Conservation (phyloP, 1,140 invertebrate genomes). For the Pseudoatta argentina region DNA sequence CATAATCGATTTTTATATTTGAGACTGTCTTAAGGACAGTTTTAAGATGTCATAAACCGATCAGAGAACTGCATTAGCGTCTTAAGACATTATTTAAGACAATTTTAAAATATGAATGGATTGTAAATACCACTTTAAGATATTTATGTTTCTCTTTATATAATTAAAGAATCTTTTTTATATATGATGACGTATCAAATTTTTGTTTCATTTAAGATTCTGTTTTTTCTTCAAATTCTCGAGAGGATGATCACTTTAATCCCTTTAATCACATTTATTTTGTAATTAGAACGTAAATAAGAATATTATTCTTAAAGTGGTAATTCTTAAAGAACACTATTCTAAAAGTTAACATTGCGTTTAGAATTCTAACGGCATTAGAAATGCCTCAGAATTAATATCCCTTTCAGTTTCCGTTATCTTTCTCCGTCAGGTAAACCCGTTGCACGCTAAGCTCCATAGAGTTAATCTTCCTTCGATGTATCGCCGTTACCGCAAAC, state of each 20-base stretch:
- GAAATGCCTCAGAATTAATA: constrained; percentile 32
- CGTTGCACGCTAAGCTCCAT: constrained; percentile 28
- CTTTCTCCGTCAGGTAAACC: constrained; percentile 25
- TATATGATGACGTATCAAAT: background rate
- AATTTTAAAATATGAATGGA: too few relatives aligned
- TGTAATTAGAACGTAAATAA: background rate
- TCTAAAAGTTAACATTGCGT: background rate
- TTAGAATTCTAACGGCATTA: background rate
- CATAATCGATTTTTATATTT: too few relatives aligned
- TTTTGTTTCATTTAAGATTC: background rate
- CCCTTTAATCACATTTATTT: background rate
- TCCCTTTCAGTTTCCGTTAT: constrained; percentile 27
- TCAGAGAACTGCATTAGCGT: too few relatives aligned
- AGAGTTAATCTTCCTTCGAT: constrained; percentile 52
- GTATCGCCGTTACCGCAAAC: constrained; percentile 57
- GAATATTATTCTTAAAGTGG: background rate
- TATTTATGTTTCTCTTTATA: background rate
- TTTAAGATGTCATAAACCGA: too few relatives aligned
- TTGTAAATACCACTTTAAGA: background rate
- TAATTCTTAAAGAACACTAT: background rate
- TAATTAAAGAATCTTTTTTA: background rate
- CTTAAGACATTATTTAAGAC: too few relatives aligned
- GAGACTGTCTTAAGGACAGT: too few relatives aligned
- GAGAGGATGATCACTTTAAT: background rate
- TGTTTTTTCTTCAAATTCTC: background rate